These are phyloP conservation scores for Halictus rubicundus DNA, from an alignment of 1,140 invertebrate genomes.

Conservation along the genomic window DNA sequence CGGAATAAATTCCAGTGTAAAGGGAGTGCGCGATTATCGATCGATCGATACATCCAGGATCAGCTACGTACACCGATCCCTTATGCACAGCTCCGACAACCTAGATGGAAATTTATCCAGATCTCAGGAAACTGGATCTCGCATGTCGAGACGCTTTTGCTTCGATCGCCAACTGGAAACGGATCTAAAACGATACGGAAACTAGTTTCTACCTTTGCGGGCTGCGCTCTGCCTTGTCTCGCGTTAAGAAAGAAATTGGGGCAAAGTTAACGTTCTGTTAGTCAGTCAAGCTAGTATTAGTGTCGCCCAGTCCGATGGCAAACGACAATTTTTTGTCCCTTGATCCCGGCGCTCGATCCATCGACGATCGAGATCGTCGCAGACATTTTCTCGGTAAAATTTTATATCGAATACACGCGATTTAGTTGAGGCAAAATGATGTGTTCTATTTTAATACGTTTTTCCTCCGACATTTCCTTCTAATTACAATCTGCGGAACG, in stretches of 20 bases:
- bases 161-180: background rate
- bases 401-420: too few species aligned
- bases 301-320: background rate
- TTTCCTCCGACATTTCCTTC: too few species aligned
- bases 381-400: too few species aligned
- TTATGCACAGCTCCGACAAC: too few species aligned
- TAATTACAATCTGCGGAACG: too few species aligned
- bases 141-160: background rate
- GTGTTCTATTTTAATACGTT: too few species aligned
- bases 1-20: background rate
- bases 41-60: background rate
- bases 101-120: background rate
- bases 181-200: background rate
- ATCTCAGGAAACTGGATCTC: constrained; percentile 2
- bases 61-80: background rate
- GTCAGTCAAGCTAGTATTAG: background rate
- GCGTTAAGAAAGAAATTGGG: constrained; percentile 15
- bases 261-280: constrained; percentile 15
- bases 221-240: background rate
- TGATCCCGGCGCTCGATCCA: background rate
- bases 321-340: background rate
- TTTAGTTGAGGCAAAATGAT: too few species aligned
- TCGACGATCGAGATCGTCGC: too few species aligned
- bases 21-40: background rate
- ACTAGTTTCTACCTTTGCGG: constrained; percentile 27